A percentile compares a stretch with the other conserved stretches of the same genome.
These are phyloP conservation scores for Zaprionus capensis DNA, from an alignment of 1,140 invertebrate species.

Conservation along the genomic window DNA sequence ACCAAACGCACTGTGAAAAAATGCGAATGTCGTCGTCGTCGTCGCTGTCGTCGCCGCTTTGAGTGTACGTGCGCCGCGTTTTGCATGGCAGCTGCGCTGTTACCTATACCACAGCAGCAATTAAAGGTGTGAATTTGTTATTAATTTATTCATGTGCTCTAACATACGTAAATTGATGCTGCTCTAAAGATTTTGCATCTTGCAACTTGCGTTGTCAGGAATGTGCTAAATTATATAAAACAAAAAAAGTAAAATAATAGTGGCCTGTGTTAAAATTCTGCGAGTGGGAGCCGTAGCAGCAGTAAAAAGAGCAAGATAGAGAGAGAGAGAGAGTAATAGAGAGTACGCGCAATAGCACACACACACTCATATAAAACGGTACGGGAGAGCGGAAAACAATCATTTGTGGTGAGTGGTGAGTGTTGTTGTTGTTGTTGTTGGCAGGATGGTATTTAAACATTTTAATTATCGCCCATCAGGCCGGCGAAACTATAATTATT, in stretches of 20 bases:
- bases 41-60: conserved; percentile 52
- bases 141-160: conserved; percentile 27
- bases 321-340: conserved; percentile 34
- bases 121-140: conserved; percentile 61
- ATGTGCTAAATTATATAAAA: conserved; percentile 61
- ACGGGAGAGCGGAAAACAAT: conserved; percentile 61
- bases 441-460: conserved; percentile 49
- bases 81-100: conserved; percentile 63
- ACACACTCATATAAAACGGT: conserved; percentile 36
- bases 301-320: conserved; percentile 31
- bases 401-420: conserved; percentile 62
- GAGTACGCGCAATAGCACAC: conserved; percentile 47
- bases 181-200: conserved; percentile 20
- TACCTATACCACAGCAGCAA: conserved; percentile 37
- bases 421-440: conserved; percentile 47
- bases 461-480: conserved; percentile 37
- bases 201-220: conserved; percentile 25
- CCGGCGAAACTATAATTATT: conserved; percentile 39
- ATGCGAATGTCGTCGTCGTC: conserved; percentile 63
- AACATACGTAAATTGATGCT: conserved; percentile 27
- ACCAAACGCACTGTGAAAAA: conserved; percentile 59
- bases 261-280: conserved; percentile 60
- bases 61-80: conserved; percentile 64
- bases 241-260: conserved; percentile 36
- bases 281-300: conserved; percentile 38